These are phyloP conservation scores for Poeciliopsis gracilis DNA, from an alignment of 2,797 vertebrate species.

Conservation along the genomic window DNA sequence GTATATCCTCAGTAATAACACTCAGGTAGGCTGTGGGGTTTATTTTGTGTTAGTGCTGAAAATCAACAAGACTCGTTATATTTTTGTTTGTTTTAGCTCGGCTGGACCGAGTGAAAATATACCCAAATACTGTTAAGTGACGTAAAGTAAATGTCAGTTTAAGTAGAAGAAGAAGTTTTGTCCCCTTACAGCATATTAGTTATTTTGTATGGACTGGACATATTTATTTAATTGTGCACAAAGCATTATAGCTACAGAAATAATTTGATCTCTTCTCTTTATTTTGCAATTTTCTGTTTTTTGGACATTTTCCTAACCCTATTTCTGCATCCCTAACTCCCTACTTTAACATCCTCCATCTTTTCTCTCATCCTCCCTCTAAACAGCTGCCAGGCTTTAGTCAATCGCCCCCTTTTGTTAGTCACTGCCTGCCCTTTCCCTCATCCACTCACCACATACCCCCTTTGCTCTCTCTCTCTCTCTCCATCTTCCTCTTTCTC, in stretches of 20 bases:
- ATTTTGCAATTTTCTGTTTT: constrained; percentile 11
- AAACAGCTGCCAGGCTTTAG: constrained; percentile 50
- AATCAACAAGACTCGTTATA: background rate
- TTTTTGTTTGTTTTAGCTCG: background rate
- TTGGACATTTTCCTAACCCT: constrained; percentile 12
- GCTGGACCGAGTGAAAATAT: background rate
- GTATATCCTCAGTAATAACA: background rate
- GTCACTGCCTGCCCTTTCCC: constrained; percentile 49
- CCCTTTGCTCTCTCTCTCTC: constrained; percentile 1
- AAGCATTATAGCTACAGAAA: background rate
- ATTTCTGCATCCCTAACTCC: constrained; percentile 11
- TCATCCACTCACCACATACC: constrained; percentile 43
- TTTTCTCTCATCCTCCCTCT: constrained; percentile 54
- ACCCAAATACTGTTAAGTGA: background rate
- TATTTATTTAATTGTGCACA: background rate
- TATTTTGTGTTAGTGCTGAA: background rate
- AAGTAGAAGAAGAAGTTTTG: background rate
- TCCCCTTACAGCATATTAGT: background rate
- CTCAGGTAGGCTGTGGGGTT: no score
- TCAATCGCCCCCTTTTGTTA: constrained; percentile 53
- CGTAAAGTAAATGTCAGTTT: background rate
- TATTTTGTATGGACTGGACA: background rate
- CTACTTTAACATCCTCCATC: constrained; percentile 9
- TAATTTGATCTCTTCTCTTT: background rate
- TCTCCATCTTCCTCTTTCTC: no score